Evolutionary conservation across 2,888 invertebrate species (phyloP), one percentile per base, ranked within the genome.

Genomic region (Drosophila diplacantha): DNA sequence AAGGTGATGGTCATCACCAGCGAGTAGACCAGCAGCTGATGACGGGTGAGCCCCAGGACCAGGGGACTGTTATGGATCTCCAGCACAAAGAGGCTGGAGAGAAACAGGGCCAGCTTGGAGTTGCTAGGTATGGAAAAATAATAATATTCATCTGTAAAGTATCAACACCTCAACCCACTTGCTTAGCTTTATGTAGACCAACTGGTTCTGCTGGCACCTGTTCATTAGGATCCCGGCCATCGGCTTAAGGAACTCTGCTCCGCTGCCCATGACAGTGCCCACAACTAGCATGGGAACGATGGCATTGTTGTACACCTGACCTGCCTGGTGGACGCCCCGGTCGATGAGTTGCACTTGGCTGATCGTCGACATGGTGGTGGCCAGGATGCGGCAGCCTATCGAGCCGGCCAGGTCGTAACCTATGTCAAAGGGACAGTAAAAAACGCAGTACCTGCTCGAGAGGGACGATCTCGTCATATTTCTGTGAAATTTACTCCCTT

Each of bases 231-330:
- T 59, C 0, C 71, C 71, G 0, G 71, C 76, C 14, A 80, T 53
- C 3, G 80, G 80, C 35, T 75, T 82, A 0, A 80, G 62, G 4
- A 80, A 59, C 35, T 82, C 80, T 2, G 81, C 82, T 2, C 80
- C 82, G 16, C 80, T 80, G 14, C 80, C 80, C 47, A 75, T 67
- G 4, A 75, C 70, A 4, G 80, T 78, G 55, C 82, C 82, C 7
- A 82, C 43, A 6, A 80, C 43, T 6, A 80, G 37, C 47, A 80
- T 74, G 3, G 82, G 82, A 32, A 80, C 11, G 12, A 70, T 38
- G 3, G 81, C 73, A 38, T 68, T 57, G 43, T 64, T 64, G 26
- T 82, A 80, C 11, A 66, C 47, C 34, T 52, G 49, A 0, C 53
- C 67, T 0, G 83, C 78, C 41, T 69, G 9, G 7, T 69, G 52